These are phyloP conservation scores for Sphaerophoria taeniata DNA, from an alignment of 2,888 invertebrate species.

Conservation along the genomic window DNA sequence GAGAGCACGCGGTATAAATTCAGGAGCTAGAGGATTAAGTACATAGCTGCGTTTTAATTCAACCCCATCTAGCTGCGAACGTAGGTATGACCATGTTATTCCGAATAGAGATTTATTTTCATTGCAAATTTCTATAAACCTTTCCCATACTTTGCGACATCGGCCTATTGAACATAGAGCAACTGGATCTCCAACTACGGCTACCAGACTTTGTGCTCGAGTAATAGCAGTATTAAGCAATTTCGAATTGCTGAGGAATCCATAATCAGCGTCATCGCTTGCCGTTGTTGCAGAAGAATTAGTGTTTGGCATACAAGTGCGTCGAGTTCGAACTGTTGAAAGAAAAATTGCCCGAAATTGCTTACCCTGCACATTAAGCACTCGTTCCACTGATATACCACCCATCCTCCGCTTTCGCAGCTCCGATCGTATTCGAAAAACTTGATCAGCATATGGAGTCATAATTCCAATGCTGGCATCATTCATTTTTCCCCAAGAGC, in stretches of 20 bases:
- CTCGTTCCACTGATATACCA: constrained; percentile 91
- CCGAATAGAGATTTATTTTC: constrained; percentile 89
- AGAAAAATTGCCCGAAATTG: constrained; percentile 92
- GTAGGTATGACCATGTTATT: constrained; percentile 87
- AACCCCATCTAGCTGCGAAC: constrained; percentile 88
- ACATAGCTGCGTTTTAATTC: constrained; percentile 90
- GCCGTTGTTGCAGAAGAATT: constrained; percentile 75
- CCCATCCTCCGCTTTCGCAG: constrained; percentile 89
- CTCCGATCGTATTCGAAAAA: constrained; percentile 89
- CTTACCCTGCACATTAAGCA: constrained; percentile 93
- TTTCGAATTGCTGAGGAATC: constrained; percentile 92
- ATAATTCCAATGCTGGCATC: constrained; percentile 93
- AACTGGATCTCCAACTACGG: constrained; percentile 93
- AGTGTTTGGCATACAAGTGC: constrained; percentile 86
- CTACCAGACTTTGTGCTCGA: constrained; percentile 91
- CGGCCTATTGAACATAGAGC: constrained; percentile 91
- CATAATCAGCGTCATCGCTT: constrained; percentile 88
- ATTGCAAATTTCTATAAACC: constrained; percentile 89
- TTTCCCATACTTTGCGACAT: constrained; percentile 92
- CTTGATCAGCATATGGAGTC: constrained; percentile 92
- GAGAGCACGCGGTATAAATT: constrained; percentile 88
- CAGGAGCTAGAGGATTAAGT: constrained; percentile 92
- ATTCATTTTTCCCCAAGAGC: constrained; percentile 88
- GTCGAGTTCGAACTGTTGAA: constrained; percentile 89
- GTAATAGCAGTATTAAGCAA: constrained; percentile 92